phyloP scores from a whole-genome alignment of 2,888 invertebrate species.

The Rhimphoctona megacephalus region DNA sequence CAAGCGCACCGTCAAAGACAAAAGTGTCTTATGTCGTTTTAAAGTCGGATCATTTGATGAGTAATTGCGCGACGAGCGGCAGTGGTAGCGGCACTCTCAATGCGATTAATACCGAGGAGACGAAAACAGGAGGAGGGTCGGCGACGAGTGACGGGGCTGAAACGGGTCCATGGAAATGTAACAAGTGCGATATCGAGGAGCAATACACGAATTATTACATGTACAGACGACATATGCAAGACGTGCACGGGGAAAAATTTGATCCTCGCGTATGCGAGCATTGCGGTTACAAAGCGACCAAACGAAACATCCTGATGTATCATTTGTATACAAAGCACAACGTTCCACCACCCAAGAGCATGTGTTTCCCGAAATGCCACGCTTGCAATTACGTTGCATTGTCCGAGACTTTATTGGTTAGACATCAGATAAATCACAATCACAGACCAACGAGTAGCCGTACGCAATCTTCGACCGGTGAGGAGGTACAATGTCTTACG shows the following conservation, averaged over 20 bases:
- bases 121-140: slow-evolving; percentile 64
- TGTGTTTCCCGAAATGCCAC: slow-evolving; percentile 92
- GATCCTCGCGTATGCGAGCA: slow-evolving; percentile 93
- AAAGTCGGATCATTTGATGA: slow-evolving; percentile 83
- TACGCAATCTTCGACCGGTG: slow-evolving; percentile 69
- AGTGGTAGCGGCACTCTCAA: neutral
- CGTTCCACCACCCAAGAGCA: slow-evolving; percentile 89
- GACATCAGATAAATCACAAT: slow-evolving; percentile 89
- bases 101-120: slow-evolving; percentile 71
- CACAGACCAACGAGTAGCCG: slow-evolving; percentile 79
- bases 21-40: slow-evolving; percentile 86
- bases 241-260: slow-evolving; percentile 92
- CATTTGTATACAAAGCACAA: slow-evolving; percentile 93
- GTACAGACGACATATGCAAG: slow-evolving; percentile 93
- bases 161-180: slow-evolving; percentile 93
- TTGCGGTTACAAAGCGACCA: slow-evolving; percentile 92
- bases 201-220: slow-evolving; percentile 91
- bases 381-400: slow-evolving; percentile 91
- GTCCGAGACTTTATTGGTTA: slow-evolving; percentile 89
- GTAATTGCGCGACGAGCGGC: slow-evolving; percentile 71
- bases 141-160: slow-evolving; percentile 86
- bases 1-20: slow-evolving; percentile 78
- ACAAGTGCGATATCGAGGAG: slow-evolving; percentile 88
- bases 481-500: slow-evolving; percentile 77
- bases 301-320: slow-evolving; percentile 91